phyloP scores from a whole-genome alignment of 2,797 vertebrate species.

The Rhinophrynus dorsalis region DNA sequence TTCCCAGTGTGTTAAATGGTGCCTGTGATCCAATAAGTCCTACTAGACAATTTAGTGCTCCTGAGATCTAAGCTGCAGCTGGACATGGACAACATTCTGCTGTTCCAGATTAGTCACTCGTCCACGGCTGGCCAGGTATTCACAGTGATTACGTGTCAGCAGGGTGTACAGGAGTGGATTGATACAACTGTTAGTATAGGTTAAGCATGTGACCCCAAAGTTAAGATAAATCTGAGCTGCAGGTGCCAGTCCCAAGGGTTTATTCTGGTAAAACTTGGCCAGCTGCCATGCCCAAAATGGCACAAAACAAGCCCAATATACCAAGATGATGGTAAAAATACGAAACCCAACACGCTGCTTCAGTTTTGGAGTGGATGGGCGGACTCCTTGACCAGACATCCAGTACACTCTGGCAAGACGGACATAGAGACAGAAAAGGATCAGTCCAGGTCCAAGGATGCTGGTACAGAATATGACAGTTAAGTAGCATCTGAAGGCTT shows the following conservation, averaged over 20 bases:
- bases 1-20: too few relatives aligned
- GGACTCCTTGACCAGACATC: slow-evolving; percentile 56
- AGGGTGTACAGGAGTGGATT: slow-evolving; percentile 84
- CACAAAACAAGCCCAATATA: slow-evolving; percentile 83
- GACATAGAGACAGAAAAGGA: slow-evolving; percentile 69
- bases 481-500: slow-evolving; percentile 76
- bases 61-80: background rate
- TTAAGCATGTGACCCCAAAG: slow-evolving; percentile 82
- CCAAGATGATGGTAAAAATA: slow-evolving; percentile 76
- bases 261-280: slow-evolving; percentile 66
- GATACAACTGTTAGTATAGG: slow-evolving; percentile 83
- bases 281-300: slow-evolving; percentile 89
- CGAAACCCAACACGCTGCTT: slow-evolving; percentile 69
- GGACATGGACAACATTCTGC: background rate
- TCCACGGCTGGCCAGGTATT: slow-evolving; percentile 51
- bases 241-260: slow-evolving; percentile 65
- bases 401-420: slow-evolving; percentile 66
- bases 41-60: too few relatives aligned
- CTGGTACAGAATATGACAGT: slow-evolving; percentile 76
- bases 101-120: background rate
- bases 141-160: slow-evolving; percentile 71
- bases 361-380: slow-evolving; percentile 51
- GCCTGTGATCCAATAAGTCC: too few relatives aligned
- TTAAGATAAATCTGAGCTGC: slow-evolving; percentile 77
- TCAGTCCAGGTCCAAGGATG: slow-evolving; percentile 67